Evolutionary conservation across 1,140 invertebrate species (phyloP).

Genomic region (Popillia japonica): DNA sequence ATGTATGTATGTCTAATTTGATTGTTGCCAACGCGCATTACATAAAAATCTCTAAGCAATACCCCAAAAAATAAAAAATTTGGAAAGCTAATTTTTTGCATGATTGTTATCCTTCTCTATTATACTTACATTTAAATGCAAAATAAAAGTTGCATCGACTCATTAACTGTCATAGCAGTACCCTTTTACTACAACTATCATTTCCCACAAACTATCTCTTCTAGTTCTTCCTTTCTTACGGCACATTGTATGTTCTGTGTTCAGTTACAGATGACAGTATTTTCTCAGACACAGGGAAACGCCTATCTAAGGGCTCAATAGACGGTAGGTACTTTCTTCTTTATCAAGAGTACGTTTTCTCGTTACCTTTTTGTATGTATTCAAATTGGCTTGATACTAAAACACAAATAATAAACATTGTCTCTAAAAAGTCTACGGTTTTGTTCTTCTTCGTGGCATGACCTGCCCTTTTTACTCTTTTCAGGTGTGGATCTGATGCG

Average conservation of each 20-base stretch:
- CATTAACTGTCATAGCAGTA: not conserved
- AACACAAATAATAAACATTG: not conserved
- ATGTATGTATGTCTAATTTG: not conserved
- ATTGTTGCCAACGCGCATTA: not conserved
- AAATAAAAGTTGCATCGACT: not conserved
- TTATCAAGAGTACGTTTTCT: not conserved
- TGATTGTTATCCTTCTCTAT: not conserved
- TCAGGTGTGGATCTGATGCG: constrained; percentile 67
- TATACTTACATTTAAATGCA: not conserved
- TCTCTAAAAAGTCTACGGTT: not conserved
- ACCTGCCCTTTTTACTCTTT: constrained; percentile 27
- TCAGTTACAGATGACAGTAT: constrained; percentile 61
- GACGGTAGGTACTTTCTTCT: constrained; percentile 57
- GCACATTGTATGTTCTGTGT: constrained; percentile 46
- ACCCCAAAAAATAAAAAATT: too few species aligned
- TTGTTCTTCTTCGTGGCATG: not conserved
- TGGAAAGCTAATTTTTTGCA: constrained; percentile 3
- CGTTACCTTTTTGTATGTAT: constrained; percentile 17
- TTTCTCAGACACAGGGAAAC: constrained; percentile 58
- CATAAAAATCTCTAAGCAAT: not conserved
- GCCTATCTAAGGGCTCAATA: constrained; percentile 59
- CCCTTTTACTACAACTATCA: not conserved
- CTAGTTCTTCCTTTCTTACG: constrained; percentile 8
- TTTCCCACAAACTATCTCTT: not conserved
- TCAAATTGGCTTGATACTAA: not conserved